phyloP scores from a whole-genome alignment of 2,888 invertebrate genomes.

The Gnatocerus cornutus region DNA sequence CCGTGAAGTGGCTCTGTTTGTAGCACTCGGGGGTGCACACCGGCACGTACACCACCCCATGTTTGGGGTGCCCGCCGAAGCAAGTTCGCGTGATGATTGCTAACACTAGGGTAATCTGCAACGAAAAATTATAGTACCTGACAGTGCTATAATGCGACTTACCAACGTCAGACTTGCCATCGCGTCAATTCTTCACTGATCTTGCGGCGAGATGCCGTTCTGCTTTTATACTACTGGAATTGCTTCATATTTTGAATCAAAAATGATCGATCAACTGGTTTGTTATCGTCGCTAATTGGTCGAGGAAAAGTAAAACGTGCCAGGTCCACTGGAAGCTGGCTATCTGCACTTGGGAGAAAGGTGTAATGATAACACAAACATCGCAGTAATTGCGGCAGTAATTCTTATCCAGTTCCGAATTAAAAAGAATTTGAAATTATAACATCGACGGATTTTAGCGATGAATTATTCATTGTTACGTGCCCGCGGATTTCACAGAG shows the following conservation, averaged over 20 bases:
- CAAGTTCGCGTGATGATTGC: constrained; percentile 27
- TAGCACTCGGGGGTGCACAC: constrained; percentile 27
- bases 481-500: not conserved
- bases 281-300: constrained; percentile 5
- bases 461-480: not conserved
- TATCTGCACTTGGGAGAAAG: constrained; percentile 46
- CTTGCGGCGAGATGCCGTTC: constrained; percentile 23
- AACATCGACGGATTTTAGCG: not conserved
- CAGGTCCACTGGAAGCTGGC: constrained; percentile 28
- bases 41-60: constrained; percentile 36
- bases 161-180: constrained; percentile 41
- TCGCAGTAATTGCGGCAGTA: constrained; percentile 20
- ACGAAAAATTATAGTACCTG: not conserved
- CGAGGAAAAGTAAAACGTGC: constrained; percentile 1
- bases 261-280: constrained; percentile 31
- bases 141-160: constrained; percentile 1
- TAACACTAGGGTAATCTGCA: constrained; percentile 42
- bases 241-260: constrained; percentile 33
- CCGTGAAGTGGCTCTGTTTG: constrained; percentile 18
- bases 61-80: constrained; percentile 5
- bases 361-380: constrained; percentile 37
- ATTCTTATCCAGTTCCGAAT: constrained; percentile 5
- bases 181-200: constrained; percentile 21
- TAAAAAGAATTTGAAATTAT: not conserved
- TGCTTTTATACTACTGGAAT: constrained; percentile 41